phyloP scores from a whole-genome alignment of 2,888 invertebrate genomes.

The Drosophila suboccidentalis region DNA sequence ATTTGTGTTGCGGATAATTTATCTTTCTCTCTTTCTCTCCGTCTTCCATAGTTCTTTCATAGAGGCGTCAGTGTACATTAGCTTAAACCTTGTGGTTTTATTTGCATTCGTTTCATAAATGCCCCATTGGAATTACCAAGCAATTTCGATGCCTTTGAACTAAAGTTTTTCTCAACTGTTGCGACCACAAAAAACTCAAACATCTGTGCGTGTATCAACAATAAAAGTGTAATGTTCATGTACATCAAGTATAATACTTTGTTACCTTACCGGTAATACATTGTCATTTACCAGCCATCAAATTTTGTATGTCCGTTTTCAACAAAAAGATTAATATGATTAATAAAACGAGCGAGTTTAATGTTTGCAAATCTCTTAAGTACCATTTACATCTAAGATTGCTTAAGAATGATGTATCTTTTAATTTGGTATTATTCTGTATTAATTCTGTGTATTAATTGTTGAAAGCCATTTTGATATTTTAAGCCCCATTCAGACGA shows the following conservation, averaged over 20 bases:
- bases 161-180: neutral
- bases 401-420: neutral
- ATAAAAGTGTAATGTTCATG: conserved; percentile 5
- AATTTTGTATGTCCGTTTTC: conserved; percentile 5
- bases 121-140: conserved; percentile 26
- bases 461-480: neutral
- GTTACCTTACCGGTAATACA: conserved; percentile 8
- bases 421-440: neutral
- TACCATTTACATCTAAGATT: neutral
- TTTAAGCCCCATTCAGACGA: too few relatives aligned
- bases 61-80: conserved; percentile 26
- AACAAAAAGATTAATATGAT: conserved; percentile 6
- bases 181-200: conserved; percentile 1
- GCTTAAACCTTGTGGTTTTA: conserved; percentile 52
- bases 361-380: neutral
- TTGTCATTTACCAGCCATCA: conserved; percentile 15
- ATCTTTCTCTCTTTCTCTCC: conserved; percentile 32
- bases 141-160: conserved; percentile 7
- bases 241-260: conserved; percentile 1
- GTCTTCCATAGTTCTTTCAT: conserved; percentile 15
- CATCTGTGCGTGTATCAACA: conserved; percentile 8
- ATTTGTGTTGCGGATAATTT: conserved; percentile 53
- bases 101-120: conserved; percentile 44
- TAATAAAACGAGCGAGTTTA: neutral
- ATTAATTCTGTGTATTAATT: neutral